Conservation (phyloP, 2,888 invertebrate species). For the Atethmia centrago region DNA sequence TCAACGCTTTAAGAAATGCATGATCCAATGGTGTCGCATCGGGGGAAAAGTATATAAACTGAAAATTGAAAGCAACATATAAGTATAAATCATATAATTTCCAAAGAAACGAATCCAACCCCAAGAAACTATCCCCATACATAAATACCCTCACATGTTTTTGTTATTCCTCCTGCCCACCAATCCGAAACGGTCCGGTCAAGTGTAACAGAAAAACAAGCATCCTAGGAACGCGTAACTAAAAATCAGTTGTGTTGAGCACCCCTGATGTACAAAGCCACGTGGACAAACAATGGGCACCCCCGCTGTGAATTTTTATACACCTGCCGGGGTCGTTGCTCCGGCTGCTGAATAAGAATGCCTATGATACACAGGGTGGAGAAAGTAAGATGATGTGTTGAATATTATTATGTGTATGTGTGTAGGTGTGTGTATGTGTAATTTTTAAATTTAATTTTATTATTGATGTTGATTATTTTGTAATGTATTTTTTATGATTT, state of each 20-base stretch:
- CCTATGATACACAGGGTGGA: conserved; percentile 56
- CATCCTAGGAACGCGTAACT: conserved; percentile 34
- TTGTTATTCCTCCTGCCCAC: conserved; percentile 30
- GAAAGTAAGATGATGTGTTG: neutral
- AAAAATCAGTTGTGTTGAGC: conserved; percentile 49
- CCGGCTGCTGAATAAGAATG: conserved; percentile 58
- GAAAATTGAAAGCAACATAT: neutral
- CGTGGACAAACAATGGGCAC: conserved; percentile 63
- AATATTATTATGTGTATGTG: too few species aligned
- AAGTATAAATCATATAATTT: neutral
- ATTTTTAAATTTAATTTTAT: too few species aligned
- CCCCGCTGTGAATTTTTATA: conserved; percentile 64
- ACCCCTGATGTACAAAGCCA: conserved; percentile 57
- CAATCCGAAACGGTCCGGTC: conserved; percentile 22
- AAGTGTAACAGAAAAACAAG: conserved; percentile 36
- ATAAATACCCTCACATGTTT: conserved; percentile 5
- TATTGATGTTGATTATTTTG: too few species aligned
- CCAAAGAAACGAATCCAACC: neutral
- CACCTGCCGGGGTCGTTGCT: conserved; percentile 67
- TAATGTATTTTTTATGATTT: too few species aligned
- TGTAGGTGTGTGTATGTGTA: too few species aligned
- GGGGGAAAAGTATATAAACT: neutral
- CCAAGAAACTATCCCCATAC: neutral
- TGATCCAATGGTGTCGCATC: neutral
- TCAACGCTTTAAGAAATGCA: neutral